phyloP scores from a whole-genome alignment of 2,797 vertebrate genomes.

The Hippoglossus hippoglossus region DNA sequence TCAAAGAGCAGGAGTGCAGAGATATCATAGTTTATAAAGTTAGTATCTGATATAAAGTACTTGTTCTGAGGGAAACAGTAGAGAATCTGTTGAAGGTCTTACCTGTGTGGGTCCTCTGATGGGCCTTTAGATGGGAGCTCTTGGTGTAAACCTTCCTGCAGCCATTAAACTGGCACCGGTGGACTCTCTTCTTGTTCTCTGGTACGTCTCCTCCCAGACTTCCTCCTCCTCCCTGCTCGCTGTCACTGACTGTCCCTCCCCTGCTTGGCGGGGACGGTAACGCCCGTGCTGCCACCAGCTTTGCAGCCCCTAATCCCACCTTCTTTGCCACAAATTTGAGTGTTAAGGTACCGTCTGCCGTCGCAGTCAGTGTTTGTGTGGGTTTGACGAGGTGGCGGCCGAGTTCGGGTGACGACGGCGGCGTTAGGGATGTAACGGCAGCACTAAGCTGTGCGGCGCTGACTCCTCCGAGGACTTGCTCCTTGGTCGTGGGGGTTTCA shows the following conservation, averaged over 20 bases:
- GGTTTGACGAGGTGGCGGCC: slow-evolving; percentile 94
- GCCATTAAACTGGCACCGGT: slow-evolving; percentile 95
- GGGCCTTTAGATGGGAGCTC: slow-evolving; percentile 97
- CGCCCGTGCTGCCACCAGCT: slow-evolving; percentile 85
- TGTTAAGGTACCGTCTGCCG: slow-evolving; percentile 90
- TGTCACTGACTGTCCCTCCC: slow-evolving; percentile 89
- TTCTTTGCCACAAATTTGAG: slow-evolving; percentile 95
- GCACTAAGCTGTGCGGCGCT: slow-evolving; percentile 94
- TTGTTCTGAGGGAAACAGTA: background rate
- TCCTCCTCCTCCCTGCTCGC: slow-evolving; percentile 86
- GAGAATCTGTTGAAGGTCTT: slow-evolving; percentile 47
- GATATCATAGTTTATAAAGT: background rate
- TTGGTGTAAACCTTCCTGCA: slow-evolving; percentile 98
- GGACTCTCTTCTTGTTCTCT: slow-evolving; percentile 96
- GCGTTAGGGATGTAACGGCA: slow-evolving; percentile 94
- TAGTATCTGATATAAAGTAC: background rate
- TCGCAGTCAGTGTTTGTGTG: slow-evolving; percentile 89
- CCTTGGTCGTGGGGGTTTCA: slow-evolving; percentile 75
- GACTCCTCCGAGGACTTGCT: slow-evolving; percentile 75
- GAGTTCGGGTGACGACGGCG: slow-evolving; percentile 95
- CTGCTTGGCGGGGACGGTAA: slow-evolving; percentile 83
- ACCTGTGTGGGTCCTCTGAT: slow-evolving; percentile 98
- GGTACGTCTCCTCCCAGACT: slow-evolving; percentile 84
- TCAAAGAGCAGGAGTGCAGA: background rate
- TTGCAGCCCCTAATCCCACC: slow-evolving; percentile 86